Base-by-base conservation (phyloP, 2,113 vertebrate genomes). In the Eupsittula cactorum region DNA sequence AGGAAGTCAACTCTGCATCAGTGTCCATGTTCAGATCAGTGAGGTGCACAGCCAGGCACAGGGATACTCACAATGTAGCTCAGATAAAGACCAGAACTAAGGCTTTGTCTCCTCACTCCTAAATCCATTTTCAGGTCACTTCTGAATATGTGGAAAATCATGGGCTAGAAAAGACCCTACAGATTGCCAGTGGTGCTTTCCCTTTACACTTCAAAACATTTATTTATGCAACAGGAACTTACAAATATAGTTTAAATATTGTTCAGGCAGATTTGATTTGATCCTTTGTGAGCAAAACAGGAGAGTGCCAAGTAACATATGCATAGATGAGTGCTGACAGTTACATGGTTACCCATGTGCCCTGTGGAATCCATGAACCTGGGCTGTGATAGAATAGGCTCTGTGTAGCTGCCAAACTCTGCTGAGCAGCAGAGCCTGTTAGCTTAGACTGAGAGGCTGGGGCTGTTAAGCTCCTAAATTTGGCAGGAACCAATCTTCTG, bases 21-120 rank as follows among this genome's bases (percentile, higher is more conserved):
- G 42, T 9, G 14, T 31, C 20, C 0, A 0, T 65, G 49, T 53
- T 63, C 31, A n/a, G 31, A 25, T 53, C 79, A 60, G 49, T 7
- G 49, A 70, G 62, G 14, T 23, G 5, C 39, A 23, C 7, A 24
- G 39, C 16, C 46, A 76, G 39, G 19, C 23, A 55, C 12, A 47
- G 42, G 18, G 7, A 23, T 37, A 18, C 50, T 71, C 1, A 0
- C 29, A 85, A 9, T 0, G 0, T 11, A 67, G 31, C 63, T 85
- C 57, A 44, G 46, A 41, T 20, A 52, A 65, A n/a, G 39, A 71
- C 31, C 23, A 19, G n/a, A 44, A 49, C 9, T 53, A 50, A 41
- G 53, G 15, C 42, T 84, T 68, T 84, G 53, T 24, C 50, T 85
- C 44, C 27, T 71, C 24, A 16, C 44, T 39, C 27, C 49, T 53